These are phyloP conservation scores for Sardina pilchardus DNA, from an alignment of 2,113 vertebrate species.

Conservation along the genomic window DNA sequence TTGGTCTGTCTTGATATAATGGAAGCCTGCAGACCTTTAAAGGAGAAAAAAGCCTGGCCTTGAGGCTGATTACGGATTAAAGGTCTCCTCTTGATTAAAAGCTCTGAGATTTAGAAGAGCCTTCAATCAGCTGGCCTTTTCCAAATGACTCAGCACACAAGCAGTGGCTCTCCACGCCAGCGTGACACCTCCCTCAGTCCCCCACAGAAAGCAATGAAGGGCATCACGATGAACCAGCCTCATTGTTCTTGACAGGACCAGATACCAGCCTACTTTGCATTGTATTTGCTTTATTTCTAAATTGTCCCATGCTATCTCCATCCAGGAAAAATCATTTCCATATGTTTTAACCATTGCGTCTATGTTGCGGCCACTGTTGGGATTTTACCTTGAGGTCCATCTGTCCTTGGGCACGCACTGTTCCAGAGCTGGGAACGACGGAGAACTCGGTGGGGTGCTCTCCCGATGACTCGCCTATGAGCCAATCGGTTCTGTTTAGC, in stretches of 20 bases:
- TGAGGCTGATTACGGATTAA: conserved; percentile 36
- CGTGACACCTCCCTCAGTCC: not conserved
- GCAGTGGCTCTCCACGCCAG: not conserved
- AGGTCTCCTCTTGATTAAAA: conserved; percentile 24
- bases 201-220: not conserved
- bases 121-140: conserved; percentile 5
- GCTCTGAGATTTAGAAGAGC: conserved; percentile 8
- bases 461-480: conserved; percentile 31
- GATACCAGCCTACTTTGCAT: conserved; percentile 11
- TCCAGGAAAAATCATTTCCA: not conserved
- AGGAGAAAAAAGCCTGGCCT: not conserved
- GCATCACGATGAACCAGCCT: not conserved
- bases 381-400: conserved; percentile 73
- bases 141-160: not conserved
- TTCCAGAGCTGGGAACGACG: conserved; percentile 68
- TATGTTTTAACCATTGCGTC: not conserved
- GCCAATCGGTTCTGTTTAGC: conserved; percentile 47
- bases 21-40: conserved; percentile 21
- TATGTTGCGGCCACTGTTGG: not conserved
- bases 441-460: conserved; percentile 75
- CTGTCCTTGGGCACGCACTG: conserved; percentile 62
- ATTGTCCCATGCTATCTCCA: not conserved
- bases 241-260: not conserved
- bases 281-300: not conserved
- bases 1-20: conserved; percentile 27